These are phyloP conservation scores for Lasioglossum pauxillum DNA, from an alignment of 2,888 invertebrate genomes.

Conservation along the genomic window DNA sequence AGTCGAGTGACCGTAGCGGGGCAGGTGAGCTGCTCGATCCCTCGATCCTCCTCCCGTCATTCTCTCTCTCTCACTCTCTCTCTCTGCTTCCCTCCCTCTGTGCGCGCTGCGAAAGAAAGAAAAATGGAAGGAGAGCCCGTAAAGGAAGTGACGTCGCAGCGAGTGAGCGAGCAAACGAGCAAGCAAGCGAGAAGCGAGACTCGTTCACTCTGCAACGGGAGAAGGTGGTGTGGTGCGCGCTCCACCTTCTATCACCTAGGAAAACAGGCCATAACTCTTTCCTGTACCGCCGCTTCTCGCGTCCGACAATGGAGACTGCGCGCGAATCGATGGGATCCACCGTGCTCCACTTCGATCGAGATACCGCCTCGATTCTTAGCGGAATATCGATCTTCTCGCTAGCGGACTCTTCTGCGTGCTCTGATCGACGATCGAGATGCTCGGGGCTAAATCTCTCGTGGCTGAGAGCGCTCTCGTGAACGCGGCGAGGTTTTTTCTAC, in stretches of 20 bases:
- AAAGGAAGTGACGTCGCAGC: conserved; percentile 66
- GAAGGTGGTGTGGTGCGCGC: conserved; percentile 48
- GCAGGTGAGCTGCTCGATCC: conserved; percentile 71
- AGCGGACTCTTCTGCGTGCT: not conserved
- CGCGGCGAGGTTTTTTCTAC: not conserved
- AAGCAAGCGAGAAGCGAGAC: conserved; percentile 24
- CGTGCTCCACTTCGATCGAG: conserved; percentile 9
- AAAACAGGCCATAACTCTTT: conserved; percentile 62
- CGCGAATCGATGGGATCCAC: conserved; percentile 45
- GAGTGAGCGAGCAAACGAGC: conserved; percentile 21
- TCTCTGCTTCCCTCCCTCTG: not conserved
- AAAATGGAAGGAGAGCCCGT: conserved; percentile 42
- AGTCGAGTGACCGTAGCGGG: conserved; percentile 79
- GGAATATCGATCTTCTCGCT: not conserved
- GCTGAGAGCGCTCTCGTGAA: not conserved
- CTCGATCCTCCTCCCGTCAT: conserved; percentile 39
- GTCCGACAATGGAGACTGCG: conserved; percentile 54
- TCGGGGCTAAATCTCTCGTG: not conserved
- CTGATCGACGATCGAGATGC: not conserved
- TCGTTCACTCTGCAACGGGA: conserved; percentile 42
- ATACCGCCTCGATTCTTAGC: not conserved
- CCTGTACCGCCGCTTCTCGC: conserved; percentile 29
- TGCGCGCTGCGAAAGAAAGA: conserved; percentile 33
- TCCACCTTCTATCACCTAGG: conserved; percentile 64
- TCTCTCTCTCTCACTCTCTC: not conserved